phyloP scores from a whole-genome alignment of 2,113 vertebrate species.

The Brienomyrus brachyistius region DNA sequence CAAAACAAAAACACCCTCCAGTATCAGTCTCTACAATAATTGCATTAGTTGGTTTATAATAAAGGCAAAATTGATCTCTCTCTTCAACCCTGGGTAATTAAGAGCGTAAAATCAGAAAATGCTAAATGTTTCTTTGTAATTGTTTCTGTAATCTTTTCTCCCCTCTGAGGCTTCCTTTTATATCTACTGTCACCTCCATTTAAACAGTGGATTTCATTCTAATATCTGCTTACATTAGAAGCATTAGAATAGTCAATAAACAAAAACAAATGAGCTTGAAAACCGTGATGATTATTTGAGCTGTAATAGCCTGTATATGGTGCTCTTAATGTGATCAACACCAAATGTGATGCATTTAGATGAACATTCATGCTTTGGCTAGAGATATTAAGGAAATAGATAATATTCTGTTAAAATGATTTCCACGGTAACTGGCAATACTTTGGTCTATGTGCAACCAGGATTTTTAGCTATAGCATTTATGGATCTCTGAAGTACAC shows the following conservation, averaged over 20 bases:
- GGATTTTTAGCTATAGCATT: not conserved
- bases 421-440: not conserved
- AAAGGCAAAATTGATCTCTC: not conserved
- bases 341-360: not conserved
- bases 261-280: not conserved
- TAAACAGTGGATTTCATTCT: not conserved
- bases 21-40: not conserved
- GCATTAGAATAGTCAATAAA: not conserved
- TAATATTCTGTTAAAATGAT: not conserved
- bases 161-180: not conserved
- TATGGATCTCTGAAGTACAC: not conserved
- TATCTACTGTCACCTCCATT: not conserved
- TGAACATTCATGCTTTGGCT: not conserved
- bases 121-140: not conserved
- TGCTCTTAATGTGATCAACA: not conserved
- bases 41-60: not conserved
- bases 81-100: not conserved
- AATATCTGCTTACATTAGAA: conserved; percentile 1
- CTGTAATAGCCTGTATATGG: not conserved
- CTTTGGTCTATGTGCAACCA: not conserved
- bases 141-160: not conserved
- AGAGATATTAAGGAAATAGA: not conserved
- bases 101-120: not conserved
- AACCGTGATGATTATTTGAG: not conserved
- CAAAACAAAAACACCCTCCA: not conserved